These are phyloP conservation scores for Neoarius graeffei DNA, from an alignment of 2,113 vertebrate genomes.

Conservation along the genomic window DNA sequence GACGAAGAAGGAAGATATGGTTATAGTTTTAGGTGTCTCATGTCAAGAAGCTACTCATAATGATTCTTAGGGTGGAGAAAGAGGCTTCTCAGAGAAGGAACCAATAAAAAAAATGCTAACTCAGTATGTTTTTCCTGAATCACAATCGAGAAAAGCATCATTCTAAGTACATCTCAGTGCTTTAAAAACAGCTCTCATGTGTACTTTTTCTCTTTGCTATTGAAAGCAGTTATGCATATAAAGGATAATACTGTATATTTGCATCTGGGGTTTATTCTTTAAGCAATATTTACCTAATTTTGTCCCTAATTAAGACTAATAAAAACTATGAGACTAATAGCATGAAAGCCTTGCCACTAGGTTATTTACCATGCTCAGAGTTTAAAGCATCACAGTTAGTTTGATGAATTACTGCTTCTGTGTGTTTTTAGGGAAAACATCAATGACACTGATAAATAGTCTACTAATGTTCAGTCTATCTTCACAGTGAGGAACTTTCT, in stretches of 20 bases:
- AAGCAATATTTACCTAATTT: neutral
- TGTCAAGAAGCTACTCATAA: neutral
- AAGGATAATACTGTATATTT: neutral
- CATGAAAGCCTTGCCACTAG: neutral
- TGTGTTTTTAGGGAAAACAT: constrained; percentile 26
- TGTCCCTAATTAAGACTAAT: neutral
- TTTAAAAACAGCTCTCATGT: neutral
- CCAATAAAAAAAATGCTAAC: neutral
- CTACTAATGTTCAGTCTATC: constrained; percentile 16
- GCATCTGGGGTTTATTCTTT: neutral
- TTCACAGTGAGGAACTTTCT: constrained; percentile 33
- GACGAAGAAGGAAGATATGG: too few species aligned
- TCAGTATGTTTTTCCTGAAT: neutral
- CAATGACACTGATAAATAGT: constrained; percentile 36
- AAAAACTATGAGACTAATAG: constrained; percentile 2
- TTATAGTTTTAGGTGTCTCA: neutral
- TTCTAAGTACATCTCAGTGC: neutral
- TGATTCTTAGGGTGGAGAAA: neutral
- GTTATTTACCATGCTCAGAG: constrained; percentile 2
- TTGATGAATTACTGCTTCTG: constrained; percentile 31
- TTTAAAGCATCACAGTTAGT: constrained; percentile 20
- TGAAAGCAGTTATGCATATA: neutral
- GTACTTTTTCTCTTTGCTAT: neutral
- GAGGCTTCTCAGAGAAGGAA: neutral
- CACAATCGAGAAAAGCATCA: neutral